A percentile compares a stretch with the other conserved stretches of the same genome.
phyloP scores from a whole-genome alignment of 2,113 vertebrate genomes.

The Rhombomys opimus region DNA sequence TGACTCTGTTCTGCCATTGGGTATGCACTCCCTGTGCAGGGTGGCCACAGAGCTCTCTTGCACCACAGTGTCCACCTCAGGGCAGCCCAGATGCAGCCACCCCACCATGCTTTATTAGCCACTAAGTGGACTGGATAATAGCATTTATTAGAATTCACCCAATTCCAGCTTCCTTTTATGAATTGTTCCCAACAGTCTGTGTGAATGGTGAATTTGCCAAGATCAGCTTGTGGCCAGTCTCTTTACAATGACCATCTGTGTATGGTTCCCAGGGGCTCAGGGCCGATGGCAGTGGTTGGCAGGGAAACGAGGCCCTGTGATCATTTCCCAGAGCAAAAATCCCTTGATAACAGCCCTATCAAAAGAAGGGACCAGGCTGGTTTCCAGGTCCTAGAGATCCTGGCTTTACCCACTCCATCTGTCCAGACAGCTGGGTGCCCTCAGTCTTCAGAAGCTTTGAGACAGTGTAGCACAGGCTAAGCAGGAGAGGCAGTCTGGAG shows the following conservation, averaged over 20 bases:
- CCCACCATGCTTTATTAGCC: background rate
- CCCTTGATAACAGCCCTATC: background rate
- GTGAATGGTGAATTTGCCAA: background rate
- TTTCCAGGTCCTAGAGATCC: background rate
- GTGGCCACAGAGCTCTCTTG: background rate
- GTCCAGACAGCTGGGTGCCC: background rate
- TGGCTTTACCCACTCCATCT: background rate
- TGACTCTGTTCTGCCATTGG: background rate
- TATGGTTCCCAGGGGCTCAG: background rate
- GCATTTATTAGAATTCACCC: conserved; percentile 23
- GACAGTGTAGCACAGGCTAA: background rate
- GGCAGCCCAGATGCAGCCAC: background rate
- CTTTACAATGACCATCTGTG: background rate
- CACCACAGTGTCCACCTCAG: background rate
- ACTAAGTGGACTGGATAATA: background rate
- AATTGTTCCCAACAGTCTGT: conserved; percentile 45
- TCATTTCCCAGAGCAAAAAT: background rate
- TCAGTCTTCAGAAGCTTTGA: conserved; percentile 38
- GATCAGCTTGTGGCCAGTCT: background rate
- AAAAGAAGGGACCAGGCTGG: background rate
- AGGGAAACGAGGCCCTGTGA: background rate
- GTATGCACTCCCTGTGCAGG: background rate
- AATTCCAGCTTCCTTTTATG: conserved; percentile 30
- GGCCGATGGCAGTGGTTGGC: background rate
- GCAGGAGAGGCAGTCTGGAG: background rate